Conservation (phyloP, 2,888 invertebrate genomes). For the Hirtodrosophila alboralis region DNA sequence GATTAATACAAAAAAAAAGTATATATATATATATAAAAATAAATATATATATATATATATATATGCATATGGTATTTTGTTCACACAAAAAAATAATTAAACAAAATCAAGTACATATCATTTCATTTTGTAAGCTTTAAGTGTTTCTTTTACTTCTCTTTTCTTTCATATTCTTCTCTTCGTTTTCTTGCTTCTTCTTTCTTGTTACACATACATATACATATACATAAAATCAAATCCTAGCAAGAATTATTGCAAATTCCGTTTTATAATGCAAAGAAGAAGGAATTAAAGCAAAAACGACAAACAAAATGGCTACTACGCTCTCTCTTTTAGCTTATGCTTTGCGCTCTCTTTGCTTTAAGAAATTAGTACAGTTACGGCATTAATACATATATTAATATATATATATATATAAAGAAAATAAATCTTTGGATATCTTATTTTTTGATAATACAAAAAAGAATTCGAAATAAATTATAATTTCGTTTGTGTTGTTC, state of each 20-base stretch:
- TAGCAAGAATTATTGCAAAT: constrained; percentile 58
- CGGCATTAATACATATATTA: constrained; percentile 33
- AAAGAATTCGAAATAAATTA: constrained; percentile 34
- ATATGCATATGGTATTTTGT: constrained; percentile 34
- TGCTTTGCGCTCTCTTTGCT: too few relatives aligned
- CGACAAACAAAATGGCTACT: too few relatives aligned
- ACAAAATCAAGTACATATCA: constrained; percentile 73
- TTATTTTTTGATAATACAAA: constrained; percentile 29
- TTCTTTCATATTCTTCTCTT: neutral
- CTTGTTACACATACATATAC: constrained; percentile 11
- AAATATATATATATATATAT: constrained; percentile 31
- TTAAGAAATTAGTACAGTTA: constrained; percentile 40
- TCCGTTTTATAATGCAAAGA: constrained; percentile 30
- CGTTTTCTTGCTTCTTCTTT: constrained; percentile 2
- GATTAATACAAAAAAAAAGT: constrained; percentile 36
- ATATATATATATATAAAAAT: constrained; percentile 36
- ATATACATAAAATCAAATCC: constrained; percentile 43
- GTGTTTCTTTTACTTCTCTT: constrained; percentile 3
- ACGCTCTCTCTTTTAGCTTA: constrained; percentile 6
- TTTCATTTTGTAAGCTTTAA: constrained; percentile 55
- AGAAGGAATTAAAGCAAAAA: too few relatives aligned
- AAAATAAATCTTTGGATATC: constrained; percentile 69
- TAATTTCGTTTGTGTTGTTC: constrained; percentile 39
- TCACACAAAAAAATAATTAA: constrained; percentile 63
- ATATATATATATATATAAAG: constrained; percentile 30